A percentile compares a stretch with the other conserved stretches of the same genome.
Evolutionary conservation across 2,113 vertebrate species (phyloP).

Genomic region (Myiozetetes cayanensis): DNA sequence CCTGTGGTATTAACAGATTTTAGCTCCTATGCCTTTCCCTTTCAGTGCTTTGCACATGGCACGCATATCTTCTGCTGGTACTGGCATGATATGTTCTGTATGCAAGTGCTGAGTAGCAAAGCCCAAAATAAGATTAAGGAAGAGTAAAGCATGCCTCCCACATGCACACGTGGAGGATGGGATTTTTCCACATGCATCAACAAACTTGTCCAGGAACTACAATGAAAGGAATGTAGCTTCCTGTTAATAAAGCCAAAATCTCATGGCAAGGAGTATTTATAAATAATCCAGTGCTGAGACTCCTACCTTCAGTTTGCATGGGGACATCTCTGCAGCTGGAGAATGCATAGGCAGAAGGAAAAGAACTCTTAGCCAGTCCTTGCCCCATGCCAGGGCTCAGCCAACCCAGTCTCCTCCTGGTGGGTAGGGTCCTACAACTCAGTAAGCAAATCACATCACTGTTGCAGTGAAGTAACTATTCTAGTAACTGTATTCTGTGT

Average conservation of each 20-base stretch:
- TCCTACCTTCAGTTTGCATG: neutral
- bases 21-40: neutral
- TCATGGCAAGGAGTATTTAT: neutral
- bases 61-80: neutral
- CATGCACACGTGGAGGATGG: neutral
- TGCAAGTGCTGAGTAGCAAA: neutral
- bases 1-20: neutral
- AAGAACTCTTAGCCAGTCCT: neutral
- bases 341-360: neutral
- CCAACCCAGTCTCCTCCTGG: neutral
- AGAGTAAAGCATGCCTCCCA: slow-evolving; percentile 13
- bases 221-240: slow-evolving; percentile 48
- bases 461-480: neutral
- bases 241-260: neutral
- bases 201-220: neutral
- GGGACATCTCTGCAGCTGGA: neutral
- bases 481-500: neutral
- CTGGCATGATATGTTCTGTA: neutral
- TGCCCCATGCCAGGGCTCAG: accelerated
- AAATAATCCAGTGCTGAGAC: neutral
- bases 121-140: neutral
- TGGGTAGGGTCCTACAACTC: neutral
- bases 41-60: neutral
- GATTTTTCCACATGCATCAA: neutral
- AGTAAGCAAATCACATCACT: neutral